Evolutionary conservation across 2,888 invertebrate genomes (phyloP), one percentile per base, ranked within the genome.

Genomic region (Cremastobaeus sp.): DNA sequence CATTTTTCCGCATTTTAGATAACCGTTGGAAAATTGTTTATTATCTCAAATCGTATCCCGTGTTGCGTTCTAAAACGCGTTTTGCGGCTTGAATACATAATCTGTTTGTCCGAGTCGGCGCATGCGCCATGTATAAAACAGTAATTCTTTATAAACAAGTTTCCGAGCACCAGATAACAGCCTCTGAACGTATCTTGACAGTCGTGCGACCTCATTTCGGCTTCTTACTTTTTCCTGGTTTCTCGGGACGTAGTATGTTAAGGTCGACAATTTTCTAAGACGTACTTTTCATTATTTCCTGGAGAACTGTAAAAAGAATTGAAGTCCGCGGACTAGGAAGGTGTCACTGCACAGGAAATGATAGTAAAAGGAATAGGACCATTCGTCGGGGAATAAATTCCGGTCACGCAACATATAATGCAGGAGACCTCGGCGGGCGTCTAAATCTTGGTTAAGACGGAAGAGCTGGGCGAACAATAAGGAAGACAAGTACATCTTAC

Each of bases 331-430:
- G 57, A 28, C n/a, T n/a, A n/a, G n/a, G 18, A 55, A 47, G 43
- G 66, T 57, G 65, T 72, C 72, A 35, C 52, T 25, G 45, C 34
- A 68, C 62, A 48, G 48, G 59, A 54, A 47, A 64, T 35, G 54
- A 35, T 55, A 66, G 43, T 47, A 75, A 69, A 77, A 75, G 69
- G 64, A 70, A 72, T 62, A 48, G 48, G 18, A 35, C 30, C 28
- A 20, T 55, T 76, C 59, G 60, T 34, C 39, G 78, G 71, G 68
- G 82, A 83, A 84, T 83, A 84, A 85, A 84, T 85, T 84, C 83
- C 78, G 79, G 83, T 81, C 82, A 82, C 81, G 81, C 80, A 80
- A 80, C 72, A 60, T 83, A 85, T 83, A 85, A 84, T 82, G 82
- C 80, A 78, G 78, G 80, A 79, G 80, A 77, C 68, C 57, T 66